Conservation (phyloP, 2,888 invertebrate genomes). For the Xanthorhoe designata region DNA sequence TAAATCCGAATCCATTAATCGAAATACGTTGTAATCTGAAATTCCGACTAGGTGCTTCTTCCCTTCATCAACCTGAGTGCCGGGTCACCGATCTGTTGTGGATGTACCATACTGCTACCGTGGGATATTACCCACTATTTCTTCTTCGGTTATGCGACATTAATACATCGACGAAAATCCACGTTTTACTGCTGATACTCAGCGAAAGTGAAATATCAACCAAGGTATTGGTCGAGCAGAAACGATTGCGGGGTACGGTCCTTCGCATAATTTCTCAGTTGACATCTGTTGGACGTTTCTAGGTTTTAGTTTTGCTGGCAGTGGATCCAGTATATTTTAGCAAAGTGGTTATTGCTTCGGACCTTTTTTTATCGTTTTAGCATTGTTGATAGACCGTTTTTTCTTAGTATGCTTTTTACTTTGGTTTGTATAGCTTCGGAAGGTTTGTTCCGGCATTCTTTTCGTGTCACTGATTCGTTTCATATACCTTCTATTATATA, state of each 20-base stretch:
- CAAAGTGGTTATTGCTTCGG: conserved; percentile 25
- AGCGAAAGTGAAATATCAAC: conserved; percentile 27
- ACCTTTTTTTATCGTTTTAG: conserved; percentile 26
- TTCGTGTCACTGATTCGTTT: neutral
- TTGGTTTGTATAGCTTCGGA: neutral
- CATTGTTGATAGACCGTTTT: conserved; percentile 23
- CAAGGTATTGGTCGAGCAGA: conserved; percentile 33
- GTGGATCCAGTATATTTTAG: conserved; percentile 22
- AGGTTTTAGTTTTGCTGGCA: conserved; percentile 24
- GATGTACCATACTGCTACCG: conserved; percentile 18
- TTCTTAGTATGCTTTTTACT: conserved; percentile 1
- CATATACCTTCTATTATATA: neutral
- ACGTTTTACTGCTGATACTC: conserved; percentile 48
- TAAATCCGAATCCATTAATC: conserved; percentile 44
- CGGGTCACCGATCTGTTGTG: conserved; percentile 39
- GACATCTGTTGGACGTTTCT: conserved; percentile 30
- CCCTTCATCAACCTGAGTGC: conserved; percentile 72
- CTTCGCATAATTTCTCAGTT: conserved; percentile 44
- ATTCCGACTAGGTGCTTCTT: conserved; percentile 49
- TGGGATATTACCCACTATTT: conserved; percentile 26
- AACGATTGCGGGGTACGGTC: conserved; percentile 38
- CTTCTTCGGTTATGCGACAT: conserved; percentile 54
- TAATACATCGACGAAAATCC: conserved; percentile 61
- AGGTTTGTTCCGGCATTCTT: neutral
- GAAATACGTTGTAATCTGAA: conserved; percentile 38